Evolutionary conservation across 2,113 vertebrate genomes (phyloP).

Genomic region (Brachypteracias leptosomus): DNA sequence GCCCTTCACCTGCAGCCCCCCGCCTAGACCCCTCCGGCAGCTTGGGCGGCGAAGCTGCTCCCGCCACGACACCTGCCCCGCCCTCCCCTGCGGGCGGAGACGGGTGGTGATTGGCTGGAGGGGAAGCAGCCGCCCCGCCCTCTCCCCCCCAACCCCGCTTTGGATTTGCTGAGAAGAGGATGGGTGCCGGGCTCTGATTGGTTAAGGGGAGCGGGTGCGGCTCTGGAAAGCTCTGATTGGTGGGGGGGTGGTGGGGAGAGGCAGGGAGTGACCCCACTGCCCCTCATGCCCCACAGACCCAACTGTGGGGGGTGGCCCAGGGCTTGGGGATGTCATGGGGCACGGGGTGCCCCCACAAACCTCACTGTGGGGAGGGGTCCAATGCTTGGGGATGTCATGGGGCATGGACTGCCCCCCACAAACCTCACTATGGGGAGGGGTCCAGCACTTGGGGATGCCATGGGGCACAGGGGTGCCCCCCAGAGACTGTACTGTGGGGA

Average conservation of each 20-base stretch:
- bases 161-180: background rate
- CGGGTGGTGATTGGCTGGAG: background rate
- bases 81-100: background rate
- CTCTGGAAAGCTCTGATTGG: background rate
- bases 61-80: background rate
- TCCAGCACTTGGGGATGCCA: background rate
- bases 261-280: background rate
- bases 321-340: background rate
- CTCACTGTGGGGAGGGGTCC: background rate
- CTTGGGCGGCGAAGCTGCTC: background rate
- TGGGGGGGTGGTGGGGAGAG: background rate
- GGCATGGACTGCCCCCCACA: background rate
- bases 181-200: background rate
- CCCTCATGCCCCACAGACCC: background rate
- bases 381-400: background rate
- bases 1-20: constrained; percentile 89
- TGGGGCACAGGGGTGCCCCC: background rate
- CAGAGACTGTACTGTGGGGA: background rate
- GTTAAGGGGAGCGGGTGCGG: background rate
- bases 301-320: background rate
- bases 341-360: background rate
- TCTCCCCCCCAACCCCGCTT: background rate
- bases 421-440: background rate
- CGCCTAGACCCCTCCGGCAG: constrained; percentile 67
- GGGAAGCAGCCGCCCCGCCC: accelerated